Evolutionary conservation across 1,140 invertebrate genomes (phyloP).

Genomic region (Portunus trituberculatus): DNA sequence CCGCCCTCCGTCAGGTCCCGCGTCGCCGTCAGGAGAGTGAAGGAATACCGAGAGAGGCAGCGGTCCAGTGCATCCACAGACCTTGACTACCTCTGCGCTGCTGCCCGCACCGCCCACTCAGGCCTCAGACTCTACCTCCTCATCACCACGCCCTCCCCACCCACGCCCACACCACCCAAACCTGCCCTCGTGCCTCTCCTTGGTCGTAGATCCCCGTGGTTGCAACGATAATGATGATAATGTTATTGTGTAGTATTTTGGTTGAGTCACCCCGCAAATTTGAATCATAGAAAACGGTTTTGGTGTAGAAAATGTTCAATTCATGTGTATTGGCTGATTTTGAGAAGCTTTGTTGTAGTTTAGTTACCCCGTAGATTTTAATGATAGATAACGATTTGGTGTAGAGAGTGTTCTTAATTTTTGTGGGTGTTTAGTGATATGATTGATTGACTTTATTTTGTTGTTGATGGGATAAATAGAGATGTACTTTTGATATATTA

Average conservation of each 20-base stretch:
- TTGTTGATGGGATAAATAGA: too few relatives aligned
- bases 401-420: too few relatives aligned
- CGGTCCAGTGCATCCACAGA: background rate
- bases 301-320: background rate
- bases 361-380: too few relatives aligned
- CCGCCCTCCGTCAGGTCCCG: background rate
- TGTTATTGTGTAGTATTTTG: too few relatives aligned
- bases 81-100: slow-evolving; percentile 56
- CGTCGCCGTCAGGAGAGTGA: slow-evolving; percentile 3
- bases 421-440: too few relatives aligned
- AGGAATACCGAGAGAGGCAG: slow-evolving; percentile 4
- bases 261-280: background rate
- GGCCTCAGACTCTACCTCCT: slow-evolving; percentile 65
- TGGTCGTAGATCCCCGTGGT: background rate
- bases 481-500: too few relatives aligned
- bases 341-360: background rate
- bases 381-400: too few relatives aligned
- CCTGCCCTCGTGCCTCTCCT: slow-evolving; percentile 50
- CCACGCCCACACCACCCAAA: slow-evolving; percentile 47
- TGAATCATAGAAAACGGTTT: background rate
- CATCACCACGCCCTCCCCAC: slow-evolving; percentile 55
- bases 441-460: too few relatives aligned
- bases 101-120: slow-evolving; percentile 52
- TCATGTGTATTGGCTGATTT: too few relatives aligned
- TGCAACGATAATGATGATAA: background rate